Percentiles rank a stretch among this genome's conserved stretches.
phyloP scores from a whole-genome alignment of 2,113 vertebrate species.

The Gopherus evgoodei region DNA sequence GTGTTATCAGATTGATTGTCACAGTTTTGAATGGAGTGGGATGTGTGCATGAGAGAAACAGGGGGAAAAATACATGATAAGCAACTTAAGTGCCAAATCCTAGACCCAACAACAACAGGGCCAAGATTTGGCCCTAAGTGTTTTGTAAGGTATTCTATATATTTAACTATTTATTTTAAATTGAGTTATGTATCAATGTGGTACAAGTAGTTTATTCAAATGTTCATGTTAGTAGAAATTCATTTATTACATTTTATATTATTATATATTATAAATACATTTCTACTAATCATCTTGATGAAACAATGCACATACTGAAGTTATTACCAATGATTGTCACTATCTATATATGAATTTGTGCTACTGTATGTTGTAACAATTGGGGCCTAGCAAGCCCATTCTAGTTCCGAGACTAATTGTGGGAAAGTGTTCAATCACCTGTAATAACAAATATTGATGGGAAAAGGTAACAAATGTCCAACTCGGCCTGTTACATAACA shows the following conservation, averaged over 20 bases:
- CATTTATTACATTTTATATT: too few relatives aligned
- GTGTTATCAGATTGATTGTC: neutral
- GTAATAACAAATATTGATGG: neutral
- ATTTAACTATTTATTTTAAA: neutral
- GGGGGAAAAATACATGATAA: neutral
- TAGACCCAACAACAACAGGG: neutral
- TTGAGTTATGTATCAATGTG: neutral
- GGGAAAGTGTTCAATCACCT: neutral
- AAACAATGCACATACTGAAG: neutral
- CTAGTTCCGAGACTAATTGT: neutral
- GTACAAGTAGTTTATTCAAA: neutral
- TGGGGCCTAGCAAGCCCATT: neutral
- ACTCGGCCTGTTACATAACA: neutral
- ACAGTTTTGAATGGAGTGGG: neutral
- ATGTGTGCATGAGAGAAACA: neutral
- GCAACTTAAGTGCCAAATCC: neutral
- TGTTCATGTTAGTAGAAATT: neutral
- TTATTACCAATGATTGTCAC: neutral
- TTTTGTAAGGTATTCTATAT: neutral
- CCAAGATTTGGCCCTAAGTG: neutral
- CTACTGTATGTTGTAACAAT: neutral
- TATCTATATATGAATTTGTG: neutral
- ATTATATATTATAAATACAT: too few relatives aligned
- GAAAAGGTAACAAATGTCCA: neutral
- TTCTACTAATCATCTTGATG: neutral